phyloP scores from a whole-genome alignment of 2,888 invertebrate genomes.

The Hemaris fuciformis region DNA sequence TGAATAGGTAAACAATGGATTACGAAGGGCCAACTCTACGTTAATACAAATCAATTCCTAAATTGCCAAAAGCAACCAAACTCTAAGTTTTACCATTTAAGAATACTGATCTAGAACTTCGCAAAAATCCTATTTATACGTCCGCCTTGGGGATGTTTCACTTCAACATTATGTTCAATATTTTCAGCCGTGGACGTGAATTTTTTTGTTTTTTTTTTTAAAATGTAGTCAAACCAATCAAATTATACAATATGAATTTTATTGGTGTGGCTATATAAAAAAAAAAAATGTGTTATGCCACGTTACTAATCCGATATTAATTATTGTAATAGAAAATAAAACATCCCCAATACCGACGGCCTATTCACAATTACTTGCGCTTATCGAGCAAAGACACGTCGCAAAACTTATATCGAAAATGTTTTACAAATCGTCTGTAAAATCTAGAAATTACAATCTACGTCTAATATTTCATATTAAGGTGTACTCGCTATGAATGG shows the following conservation, averaged over 20 bases:
- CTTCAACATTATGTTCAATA: neutral
- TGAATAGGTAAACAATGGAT: constrained; percentile 60
- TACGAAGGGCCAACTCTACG: constrained; percentile 52
- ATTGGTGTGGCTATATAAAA: no score
- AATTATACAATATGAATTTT: no score
- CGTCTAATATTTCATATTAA: neutral
- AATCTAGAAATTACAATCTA: neutral
- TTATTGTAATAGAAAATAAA: constrained; percentile 5
- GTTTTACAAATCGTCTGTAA: neutral
- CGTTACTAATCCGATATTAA: neutral
- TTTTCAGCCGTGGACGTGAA: no score
- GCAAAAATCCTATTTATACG: constrained; percentile 27
- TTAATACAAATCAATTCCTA: constrained; percentile 50
- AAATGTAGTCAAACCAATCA: no score
- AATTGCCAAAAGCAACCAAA: constrained; percentile 56
- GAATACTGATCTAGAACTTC: constrained; percentile 43
- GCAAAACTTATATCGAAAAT: neutral
- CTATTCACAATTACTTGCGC: constrained; percentile 36
- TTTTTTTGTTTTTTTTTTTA: no score
- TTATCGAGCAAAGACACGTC: neutral
- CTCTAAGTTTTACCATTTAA: constrained; percentile 39
- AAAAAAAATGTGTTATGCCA: no score
- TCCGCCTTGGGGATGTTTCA: neutral
- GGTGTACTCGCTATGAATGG: no score
- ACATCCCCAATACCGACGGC: constrained; percentile 37